Evolutionary conservation across 2,113 vertebrate species (phyloP), one percentile per base, ranked within the genome.

Genomic region (Megaleporinus macrocephalus): DNA sequence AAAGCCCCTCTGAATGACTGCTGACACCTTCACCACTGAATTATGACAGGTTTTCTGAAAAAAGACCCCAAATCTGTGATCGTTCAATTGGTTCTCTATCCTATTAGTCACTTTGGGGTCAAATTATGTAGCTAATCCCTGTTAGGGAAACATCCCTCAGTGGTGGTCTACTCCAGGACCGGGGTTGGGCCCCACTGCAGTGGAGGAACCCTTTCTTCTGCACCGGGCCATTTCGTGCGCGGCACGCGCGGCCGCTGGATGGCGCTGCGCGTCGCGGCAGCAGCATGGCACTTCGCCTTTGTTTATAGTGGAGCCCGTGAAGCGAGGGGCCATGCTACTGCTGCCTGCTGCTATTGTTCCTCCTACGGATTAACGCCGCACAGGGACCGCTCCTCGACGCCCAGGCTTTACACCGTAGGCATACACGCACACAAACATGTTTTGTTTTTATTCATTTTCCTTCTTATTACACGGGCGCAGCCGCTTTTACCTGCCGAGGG

Each of bases 301-400:
- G 94, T 94, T 94, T 95, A 93, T 92, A 93, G 83, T 65, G 94
- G 93, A 95, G 93, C 91, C 93, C 91, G 84, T 88, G 89, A 91
- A 90, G 92, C 91, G 82, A 91, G 92, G 91, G 90, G 91, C 93
- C 94, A 95, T 93, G 92, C 92, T 87, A 89, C 88, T 91, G 79
- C 74, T 57, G 53, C 53, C 53, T n/a, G 84, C 65, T 86, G 90
- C 81, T 88, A 93, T 94, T 93, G 93, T 93, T 93, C 89, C 90
- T 88, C 86, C 92, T 86, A 85, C 89, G 86, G 89, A 92, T 91
- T 90, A 90, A 90, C 87, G 83, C 78, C 51, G 78, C 88, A 89
- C 57, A 91, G 85, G 88, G 84, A 83, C 86, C 71, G 88, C 41
- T 24, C 33, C 49, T 59, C 71, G 80, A 51, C 69, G 57, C 36